Evolutionary conservation across 1,140 invertebrate species (phyloP).

Genomic region (Metopolophium dirhodum): DNA sequence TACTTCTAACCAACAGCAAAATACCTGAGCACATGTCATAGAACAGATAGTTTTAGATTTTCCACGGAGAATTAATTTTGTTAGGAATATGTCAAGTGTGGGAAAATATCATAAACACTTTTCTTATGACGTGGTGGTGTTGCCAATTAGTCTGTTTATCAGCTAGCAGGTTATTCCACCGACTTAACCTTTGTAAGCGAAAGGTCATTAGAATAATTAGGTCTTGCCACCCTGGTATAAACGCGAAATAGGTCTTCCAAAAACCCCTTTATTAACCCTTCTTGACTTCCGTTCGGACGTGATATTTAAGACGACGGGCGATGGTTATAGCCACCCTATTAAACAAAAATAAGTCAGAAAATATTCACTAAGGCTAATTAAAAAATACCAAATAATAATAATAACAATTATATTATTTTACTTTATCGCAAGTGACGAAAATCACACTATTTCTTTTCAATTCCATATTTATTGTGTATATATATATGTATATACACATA

Average conservation of each 20-base stretch:
- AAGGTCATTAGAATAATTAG: slow-evolving; percentile 28
- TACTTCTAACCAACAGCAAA: background rate
- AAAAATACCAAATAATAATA: background rate
- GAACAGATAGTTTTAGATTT: background rate
- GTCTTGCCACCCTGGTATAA: background rate
- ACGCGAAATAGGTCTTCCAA: background rate
- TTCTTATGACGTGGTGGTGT: background rate
- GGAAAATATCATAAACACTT: slow-evolving; percentile 29
- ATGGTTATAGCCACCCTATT: background rate
- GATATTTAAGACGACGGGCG: background rate
- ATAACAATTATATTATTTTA: background rate
- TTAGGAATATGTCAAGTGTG: background rate
- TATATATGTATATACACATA: too few relatives aligned
- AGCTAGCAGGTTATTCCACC: background rate
- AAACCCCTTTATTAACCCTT: slow-evolving; percentile 28
- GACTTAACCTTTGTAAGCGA: background rate
- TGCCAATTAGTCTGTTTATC: slow-evolving; percentile 1
- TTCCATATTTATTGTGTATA: background rate
- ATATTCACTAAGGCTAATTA: background rate
- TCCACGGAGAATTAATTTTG: background rate
- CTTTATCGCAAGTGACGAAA: background rate
- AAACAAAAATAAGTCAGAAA: background rate
- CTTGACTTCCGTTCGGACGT: background rate
- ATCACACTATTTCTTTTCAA: slow-evolving; percentile 8
- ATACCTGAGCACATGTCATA: background rate